Conservation (phyloP, 2,113 vertebrate species). For the Archocentrus centrarchus region DNA sequence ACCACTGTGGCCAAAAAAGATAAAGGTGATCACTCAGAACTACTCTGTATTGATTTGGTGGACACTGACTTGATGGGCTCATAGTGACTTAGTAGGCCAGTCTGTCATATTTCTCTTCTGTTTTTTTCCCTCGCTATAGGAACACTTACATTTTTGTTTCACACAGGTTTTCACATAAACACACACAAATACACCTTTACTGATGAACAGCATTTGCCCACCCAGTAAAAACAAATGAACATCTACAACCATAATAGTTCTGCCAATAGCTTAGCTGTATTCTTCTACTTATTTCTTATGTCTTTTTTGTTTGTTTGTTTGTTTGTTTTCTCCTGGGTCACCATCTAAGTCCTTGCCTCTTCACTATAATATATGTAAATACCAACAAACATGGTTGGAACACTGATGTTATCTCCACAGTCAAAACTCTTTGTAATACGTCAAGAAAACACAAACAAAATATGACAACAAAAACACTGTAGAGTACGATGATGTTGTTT, state of each 20-base stretch:
- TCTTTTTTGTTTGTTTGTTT: not conserved
- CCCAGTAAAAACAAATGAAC: not conserved
- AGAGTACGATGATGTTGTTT: not conserved
- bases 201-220: not conserved
- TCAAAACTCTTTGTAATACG: not conserved
- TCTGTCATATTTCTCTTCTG: not conserved
- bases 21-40: not conserved
- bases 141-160: not conserved
- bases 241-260: not conserved
- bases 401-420: not conserved
- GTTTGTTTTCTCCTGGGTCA: not conserved
- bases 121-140: not conserved
- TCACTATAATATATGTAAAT: not conserved
- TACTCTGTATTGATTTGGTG: not conserved
- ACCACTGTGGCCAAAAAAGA: not conserved
- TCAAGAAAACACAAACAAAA: too few species aligned
- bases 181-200: not conserved
- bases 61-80: not conserved
- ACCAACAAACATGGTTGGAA: not conserved
- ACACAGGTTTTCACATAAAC: not conserved
- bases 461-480: not conserved
- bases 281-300: not conserved
- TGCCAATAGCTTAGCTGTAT: not conserved
- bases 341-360: not conserved
- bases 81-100: not conserved